phyloP scores from a whole-genome alignment of 2,113 vertebrate genomes.

The Monarcha castaneiventris region DNA sequence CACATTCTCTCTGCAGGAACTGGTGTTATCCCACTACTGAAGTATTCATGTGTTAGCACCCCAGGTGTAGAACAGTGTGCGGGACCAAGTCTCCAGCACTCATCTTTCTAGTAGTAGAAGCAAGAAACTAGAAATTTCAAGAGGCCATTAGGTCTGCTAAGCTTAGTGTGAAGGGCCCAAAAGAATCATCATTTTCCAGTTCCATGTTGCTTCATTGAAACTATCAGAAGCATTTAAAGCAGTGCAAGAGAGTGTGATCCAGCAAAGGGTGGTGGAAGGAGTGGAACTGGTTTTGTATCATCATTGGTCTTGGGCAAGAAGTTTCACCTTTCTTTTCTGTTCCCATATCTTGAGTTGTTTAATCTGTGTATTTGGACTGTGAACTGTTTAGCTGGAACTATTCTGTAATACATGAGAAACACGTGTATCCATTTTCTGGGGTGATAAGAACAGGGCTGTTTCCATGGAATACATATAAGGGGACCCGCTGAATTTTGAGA shows the following conservation, averaged over 20 bases:
- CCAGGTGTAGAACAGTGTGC: neutral
- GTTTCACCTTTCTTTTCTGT: neutral
- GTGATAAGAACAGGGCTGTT: neutral
- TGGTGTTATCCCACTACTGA: conserved; percentile 26
- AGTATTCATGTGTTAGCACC: neutral
- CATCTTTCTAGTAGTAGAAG: neutral
- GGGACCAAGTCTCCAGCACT: neutral
- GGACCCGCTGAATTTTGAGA: neutral
- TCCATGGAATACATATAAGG: neutral
- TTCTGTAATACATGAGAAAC: neutral
- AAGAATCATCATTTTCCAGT: neutral
- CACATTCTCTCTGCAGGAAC: conserved; percentile 25
- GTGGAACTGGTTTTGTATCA: neutral
- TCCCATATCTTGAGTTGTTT: neutral
- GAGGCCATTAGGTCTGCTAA: neutral
- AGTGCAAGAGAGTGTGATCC: neutral
- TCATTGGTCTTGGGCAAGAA: neutral
- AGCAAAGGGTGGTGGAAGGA: neutral
- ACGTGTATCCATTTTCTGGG: neutral
- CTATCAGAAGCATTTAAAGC: neutral
- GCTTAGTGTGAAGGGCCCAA: neutral
- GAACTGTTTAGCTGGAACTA: neutral
- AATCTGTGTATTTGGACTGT: neutral
- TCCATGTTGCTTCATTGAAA: neutral
- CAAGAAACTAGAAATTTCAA: neutral